Conservation (phyloP, 2,113 vertebrate genomes). For the Osmerus eperlanus region DNA sequence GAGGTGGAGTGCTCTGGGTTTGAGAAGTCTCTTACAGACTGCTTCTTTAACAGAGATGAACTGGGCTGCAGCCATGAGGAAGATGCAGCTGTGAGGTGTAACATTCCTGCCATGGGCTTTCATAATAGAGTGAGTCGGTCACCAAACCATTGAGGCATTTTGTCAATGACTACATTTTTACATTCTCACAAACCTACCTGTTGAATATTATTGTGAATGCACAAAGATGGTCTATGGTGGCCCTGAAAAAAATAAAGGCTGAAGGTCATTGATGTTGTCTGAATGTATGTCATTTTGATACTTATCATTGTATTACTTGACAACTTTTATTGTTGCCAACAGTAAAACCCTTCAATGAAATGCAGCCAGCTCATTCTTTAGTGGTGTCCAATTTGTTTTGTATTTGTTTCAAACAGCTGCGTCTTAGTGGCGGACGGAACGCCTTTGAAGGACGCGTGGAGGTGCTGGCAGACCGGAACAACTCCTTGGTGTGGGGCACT, state of each 20-base stretch:
- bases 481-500: conserved; percentile 83
- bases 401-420: conserved; percentile 69
- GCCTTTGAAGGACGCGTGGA: conserved; percentile 89
- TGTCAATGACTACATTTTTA: too few relatives aligned
- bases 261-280: too few relatives aligned
- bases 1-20: conserved; percentile 87
- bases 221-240: too few relatives aligned
- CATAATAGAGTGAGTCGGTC: neutral
- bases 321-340: neutral
- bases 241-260: too few relatives aligned
- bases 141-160: too few relatives aligned
- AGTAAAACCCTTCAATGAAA: neutral
- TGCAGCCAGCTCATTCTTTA: neutral
- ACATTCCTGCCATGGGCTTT: conserved; percentile 92
- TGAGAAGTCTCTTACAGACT: conserved; percentile 91
- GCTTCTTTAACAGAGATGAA: conserved; percentile 81
- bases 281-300: too few relatives aligned
- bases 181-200: too few relatives aligned
- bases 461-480: conserved; percentile 81
- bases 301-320: too few relatives aligned
- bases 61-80: conserved; percentile 90
- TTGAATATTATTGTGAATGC: too few relatives aligned
- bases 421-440: conserved; percentile 84
- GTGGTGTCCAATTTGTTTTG: neutral
- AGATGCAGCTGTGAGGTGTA: conserved; percentile 86